phyloP scores from a whole-genome alignment of 2,888 invertebrate species.

The Nomada ferruginata region DNA sequence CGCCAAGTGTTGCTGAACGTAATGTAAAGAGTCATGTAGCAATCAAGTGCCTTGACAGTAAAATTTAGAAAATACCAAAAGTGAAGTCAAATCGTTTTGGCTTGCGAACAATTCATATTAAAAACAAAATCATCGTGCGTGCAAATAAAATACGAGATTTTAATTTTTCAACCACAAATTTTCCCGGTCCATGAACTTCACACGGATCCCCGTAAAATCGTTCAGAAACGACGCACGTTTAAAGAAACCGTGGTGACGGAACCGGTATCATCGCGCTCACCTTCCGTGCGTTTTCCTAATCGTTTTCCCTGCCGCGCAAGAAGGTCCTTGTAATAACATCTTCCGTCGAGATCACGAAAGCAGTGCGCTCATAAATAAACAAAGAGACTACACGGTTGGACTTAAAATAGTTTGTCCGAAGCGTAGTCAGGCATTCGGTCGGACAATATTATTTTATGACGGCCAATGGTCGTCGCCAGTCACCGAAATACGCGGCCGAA shows the following conservation, averaged over 20 bases:
- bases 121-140: too few species aligned
- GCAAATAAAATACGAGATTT: neutral
- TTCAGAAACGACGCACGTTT: conserved; percentile 1
- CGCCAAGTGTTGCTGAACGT: too few species aligned
- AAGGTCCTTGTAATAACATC: conserved; percentile 73
- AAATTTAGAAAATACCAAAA: too few species aligned
- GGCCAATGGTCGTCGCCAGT: conserved; percentile 40
- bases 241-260: conserved; percentile 44
- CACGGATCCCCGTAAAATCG: neutral
- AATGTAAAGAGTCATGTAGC: too few species aligned
- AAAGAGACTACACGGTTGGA: conserved; percentile 49
- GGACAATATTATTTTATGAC: conserved; percentile 74
- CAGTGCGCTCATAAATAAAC: conserved; percentile 66
- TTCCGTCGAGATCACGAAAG: conserved; percentile 54
- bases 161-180: neutral
- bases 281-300: conserved; percentile 59
- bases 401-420: conserved; percentile 65
- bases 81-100: too few species aligned
- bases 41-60: too few species aligned
- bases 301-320: conserved; percentile 49
- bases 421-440: conserved; percentile 66
- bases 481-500: conserved; percentile 41
- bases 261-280: conserved; percentile 48
- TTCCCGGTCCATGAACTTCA: neutral
- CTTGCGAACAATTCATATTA: too few species aligned